These are phyloP conservation scores for Maniola jurtina DNA, from an alignment of 1,140 invertebrate genomes.

Conservation along the genomic window DNA sequence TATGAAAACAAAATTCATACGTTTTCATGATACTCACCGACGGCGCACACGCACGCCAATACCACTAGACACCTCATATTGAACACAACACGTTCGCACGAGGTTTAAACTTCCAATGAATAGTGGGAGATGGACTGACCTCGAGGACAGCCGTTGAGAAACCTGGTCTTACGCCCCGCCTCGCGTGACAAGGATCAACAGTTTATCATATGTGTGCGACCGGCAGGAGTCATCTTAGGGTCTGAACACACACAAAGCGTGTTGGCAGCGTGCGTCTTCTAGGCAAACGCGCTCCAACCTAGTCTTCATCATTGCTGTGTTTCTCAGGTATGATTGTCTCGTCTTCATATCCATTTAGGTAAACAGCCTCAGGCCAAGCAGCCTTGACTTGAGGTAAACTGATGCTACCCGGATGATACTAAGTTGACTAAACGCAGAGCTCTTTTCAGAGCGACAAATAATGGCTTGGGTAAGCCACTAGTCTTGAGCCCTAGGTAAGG, in stretches of 20 bases:
- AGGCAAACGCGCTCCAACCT: too few relatives aligned
- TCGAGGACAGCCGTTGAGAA: constrained; percentile 63
- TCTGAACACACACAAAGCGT: background rate
- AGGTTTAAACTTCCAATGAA: constrained; percentile 50
- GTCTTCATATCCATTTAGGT: too few relatives aligned
- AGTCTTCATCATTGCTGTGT: too few relatives aligned
- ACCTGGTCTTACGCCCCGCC: constrained; percentile 56
- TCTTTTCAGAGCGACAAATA: too few relatives aligned
- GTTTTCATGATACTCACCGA: constrained; percentile 47
- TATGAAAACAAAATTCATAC: background rate
- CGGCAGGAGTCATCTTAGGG: background rate
- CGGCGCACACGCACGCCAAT: constrained; percentile 53
- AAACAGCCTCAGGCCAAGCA: too few relatives aligned
- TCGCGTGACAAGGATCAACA: constrained; percentile 47
- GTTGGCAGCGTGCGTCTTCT: too few relatives aligned
- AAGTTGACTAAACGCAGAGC: too few relatives aligned
- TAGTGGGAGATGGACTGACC: constrained; percentile 50
- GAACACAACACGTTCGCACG: constrained; percentile 49
- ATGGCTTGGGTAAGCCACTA: too few relatives aligned
- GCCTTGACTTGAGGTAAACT: too few relatives aligned
- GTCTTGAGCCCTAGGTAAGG: too few relatives aligned
- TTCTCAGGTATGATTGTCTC: too few relatives aligned
- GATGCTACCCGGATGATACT: too few relatives aligned
- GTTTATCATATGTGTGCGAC: constrained; percentile 12
- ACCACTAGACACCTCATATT: constrained; percentile 57